Conservation (phyloP, 2,888 invertebrate genomes). For the Zaprionus lineosus region DNA sequence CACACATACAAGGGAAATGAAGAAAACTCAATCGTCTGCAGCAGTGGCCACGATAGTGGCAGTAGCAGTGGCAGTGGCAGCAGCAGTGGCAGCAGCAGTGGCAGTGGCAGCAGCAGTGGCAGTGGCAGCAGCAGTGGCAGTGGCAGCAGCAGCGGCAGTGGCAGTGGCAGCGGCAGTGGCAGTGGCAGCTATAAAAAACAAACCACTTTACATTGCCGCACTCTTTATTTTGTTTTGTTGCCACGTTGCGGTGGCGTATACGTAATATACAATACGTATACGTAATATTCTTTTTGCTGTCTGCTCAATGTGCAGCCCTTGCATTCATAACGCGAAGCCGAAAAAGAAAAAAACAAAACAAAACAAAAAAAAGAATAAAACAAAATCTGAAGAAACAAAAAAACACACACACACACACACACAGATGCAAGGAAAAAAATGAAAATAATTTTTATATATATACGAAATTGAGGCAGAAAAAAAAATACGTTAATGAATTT, state of each 20-base stretch:
- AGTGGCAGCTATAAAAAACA: slow-evolving; percentile 27
- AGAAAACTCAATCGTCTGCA: slow-evolving; percentile 70
- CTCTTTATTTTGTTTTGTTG: slow-evolving; percentile 24
- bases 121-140: not conserved
- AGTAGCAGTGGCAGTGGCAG: not conserved
- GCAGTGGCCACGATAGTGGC: slow-evolving; percentile 10
- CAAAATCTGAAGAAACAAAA: not conserved
- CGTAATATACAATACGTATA: slow-evolving; percentile 56
- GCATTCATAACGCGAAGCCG: slow-evolving; percentile 57
- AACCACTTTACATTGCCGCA: slow-evolving; percentile 57
- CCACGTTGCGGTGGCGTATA: slow-evolving; percentile 50
- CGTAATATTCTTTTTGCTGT: slow-evolving; percentile 53
- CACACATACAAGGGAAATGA: slow-evolving; percentile 46
- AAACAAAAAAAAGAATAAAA: not conserved
- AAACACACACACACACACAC: too few species aligned
- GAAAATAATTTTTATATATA: too few species aligned
- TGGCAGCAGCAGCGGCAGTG: slow-evolving; percentile 34
- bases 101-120: not conserved
- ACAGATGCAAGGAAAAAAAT: too few species aligned
- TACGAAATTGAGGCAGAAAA: slow-evolving; percentile 19
- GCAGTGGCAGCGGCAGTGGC: slow-evolving; percentile 35
- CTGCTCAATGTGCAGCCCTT: slow-evolving; percentile 59
- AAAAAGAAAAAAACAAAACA: slow-evolving; percentile 1
- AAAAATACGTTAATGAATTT: slow-evolving; percentile 69
- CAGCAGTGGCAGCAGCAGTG: not conserved